Conservation (phyloP, 2,888 invertebrate species). For the Uropetala carovei region DNA sequence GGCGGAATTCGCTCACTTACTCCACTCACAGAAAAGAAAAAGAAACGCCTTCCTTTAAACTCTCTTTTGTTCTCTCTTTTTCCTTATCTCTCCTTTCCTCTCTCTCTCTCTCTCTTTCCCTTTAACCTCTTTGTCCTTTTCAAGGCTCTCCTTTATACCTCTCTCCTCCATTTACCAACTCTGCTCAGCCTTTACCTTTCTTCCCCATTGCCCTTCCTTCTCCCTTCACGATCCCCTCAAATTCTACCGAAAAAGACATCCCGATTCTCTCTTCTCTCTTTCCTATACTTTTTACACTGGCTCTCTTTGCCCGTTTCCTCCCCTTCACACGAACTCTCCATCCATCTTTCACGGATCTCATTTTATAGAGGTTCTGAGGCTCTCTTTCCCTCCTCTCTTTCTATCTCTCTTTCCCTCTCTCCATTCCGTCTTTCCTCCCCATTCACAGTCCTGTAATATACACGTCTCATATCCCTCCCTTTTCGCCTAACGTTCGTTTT, state of each 20-base stretch:
- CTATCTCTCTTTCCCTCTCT: neutral
- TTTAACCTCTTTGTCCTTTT: conserved; percentile 35
- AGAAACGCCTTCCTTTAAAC: conserved; percentile 41
- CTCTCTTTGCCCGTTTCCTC: neutral
- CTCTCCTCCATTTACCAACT: neutral
- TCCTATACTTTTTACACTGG: neutral
- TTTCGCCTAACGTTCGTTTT: too few species aligned
- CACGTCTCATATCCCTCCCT: too few species aligned
- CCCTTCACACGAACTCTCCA: neutral
- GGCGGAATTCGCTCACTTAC: conserved; percentile 47
- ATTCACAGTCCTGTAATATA: neutral
- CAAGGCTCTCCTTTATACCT: neutral
- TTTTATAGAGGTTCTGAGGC: neutral
- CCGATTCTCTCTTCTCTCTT: neutral
- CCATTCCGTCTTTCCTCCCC: neutral
- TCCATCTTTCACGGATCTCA: neutral
- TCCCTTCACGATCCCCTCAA: too few species aligned
- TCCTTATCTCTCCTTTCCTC: neutral
- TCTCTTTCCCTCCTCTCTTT: neutral
- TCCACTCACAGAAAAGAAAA: conserved; percentile 6
- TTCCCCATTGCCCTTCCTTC: neutral
- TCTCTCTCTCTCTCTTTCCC: neutral
- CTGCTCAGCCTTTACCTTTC: neutral
- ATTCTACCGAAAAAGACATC: neutral
- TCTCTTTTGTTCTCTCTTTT: neutral